Evolutionary conservation across 2,888 invertebrate genomes (phyloP).

Genomic region (Protonemura montana): DNA sequence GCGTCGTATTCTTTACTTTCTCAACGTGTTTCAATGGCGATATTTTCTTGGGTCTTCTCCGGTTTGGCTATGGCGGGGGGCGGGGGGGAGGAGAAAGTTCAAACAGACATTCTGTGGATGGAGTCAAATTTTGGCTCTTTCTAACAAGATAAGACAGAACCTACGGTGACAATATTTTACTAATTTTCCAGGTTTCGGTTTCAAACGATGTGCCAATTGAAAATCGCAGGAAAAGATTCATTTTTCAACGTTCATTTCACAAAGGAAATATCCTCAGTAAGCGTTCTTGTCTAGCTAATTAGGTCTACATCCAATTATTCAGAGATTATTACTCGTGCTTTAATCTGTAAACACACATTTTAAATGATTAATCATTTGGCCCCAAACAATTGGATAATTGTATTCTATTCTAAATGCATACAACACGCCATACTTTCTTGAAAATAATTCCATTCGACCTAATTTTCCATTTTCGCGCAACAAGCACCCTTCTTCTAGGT

Average conservation of each 20-base stretch:
- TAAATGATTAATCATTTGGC: constrained; percentile 30
- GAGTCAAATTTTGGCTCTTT: neutral
- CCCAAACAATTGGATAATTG: constrained; percentile 37
- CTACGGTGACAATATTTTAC: neutral
- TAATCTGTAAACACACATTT: neutral
- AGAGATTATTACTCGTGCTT: neutral
- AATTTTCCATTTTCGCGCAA: neutral
- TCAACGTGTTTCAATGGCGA: neutral
- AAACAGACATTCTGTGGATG: neutral
- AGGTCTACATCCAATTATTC: neutral
- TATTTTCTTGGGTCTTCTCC: neutral
- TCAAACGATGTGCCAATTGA: neutral
- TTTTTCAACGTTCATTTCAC: neutral
- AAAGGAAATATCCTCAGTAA: neutral
- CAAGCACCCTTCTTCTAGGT: neutral
- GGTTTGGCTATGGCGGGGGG: neutral
- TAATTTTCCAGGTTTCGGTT: neutral
- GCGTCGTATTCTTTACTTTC: neutral
- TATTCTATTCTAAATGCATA: constrained; percentile 32
- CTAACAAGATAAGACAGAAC: neutral
- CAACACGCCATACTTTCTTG: neutral
- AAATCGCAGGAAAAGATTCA: neutral
- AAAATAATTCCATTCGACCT: neutral
- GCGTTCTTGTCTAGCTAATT: neutral
- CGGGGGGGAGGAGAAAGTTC: too few relatives aligned